Evolutionary conservation across 2,888 invertebrate species (phyloP).

Genomic region (Pyrocoelia pectoralis): DNA sequence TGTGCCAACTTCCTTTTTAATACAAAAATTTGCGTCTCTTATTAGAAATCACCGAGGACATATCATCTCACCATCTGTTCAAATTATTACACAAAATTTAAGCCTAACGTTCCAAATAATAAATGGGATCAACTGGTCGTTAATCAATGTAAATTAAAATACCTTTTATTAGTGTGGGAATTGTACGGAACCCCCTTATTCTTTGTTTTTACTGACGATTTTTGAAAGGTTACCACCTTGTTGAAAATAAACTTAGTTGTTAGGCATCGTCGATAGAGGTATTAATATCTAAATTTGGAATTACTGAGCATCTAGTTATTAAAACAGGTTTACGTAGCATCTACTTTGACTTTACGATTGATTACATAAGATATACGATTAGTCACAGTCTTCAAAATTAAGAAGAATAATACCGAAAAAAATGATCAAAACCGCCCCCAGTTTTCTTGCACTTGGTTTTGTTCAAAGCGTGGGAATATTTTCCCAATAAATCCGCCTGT

Average conservation of each 20-base stretch:
- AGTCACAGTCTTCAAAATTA: conserved; percentile 16
- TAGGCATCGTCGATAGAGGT: no score
- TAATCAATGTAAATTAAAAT: no score
- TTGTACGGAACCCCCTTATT: no score
- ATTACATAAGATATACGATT: conserved; percentile 20
- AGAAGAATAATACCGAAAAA: conserved; percentile 11
- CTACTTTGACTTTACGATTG: conserved; percentile 10
- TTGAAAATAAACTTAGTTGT: no score
- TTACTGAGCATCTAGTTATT: background rate
- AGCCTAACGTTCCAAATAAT: background rate
- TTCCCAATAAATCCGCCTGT: background rate
- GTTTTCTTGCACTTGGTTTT: background rate
- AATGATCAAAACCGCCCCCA: conserved; percentile 16
- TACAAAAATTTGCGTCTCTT: background rate
- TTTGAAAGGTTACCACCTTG: no score
- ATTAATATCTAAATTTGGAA: no score
- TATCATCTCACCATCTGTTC: background rate
- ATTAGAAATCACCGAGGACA: background rate
- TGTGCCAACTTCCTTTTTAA: background rate
- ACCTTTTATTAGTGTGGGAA: no score
- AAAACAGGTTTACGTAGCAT: conserved; percentile 11
- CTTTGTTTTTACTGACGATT: no score
- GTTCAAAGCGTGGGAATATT: conserved; percentile 4
- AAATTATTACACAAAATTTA: background rate
- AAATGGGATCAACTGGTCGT: background rate